Base-by-base conservation (phyloP, 2,888 invertebrate genomes). In the Tenthredo livida region DNA sequence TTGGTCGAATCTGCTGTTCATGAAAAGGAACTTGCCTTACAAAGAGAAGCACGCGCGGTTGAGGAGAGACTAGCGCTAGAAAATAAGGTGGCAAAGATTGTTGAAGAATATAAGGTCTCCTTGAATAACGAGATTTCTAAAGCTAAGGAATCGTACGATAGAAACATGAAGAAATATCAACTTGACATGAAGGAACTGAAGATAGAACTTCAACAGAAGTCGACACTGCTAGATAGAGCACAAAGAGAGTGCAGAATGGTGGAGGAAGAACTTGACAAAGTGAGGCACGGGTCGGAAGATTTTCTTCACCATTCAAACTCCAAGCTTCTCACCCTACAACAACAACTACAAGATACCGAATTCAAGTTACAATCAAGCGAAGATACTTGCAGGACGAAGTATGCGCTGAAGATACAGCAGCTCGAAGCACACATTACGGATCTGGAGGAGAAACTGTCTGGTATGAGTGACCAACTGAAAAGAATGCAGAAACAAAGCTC, bases 41-140 rank as follows among this genome's bases (percentile, higher is more conserved):
- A 93, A 86, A 93, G 94, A 43, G 95, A 96, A 89, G 91, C 89
- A 2, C 86, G 85, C 33, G 67, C 89, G 43, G 21, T 86, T 0
- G 92, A 92, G 43, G 92, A 93, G 65, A 90, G 90, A 73, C 50
- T 75, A 0, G 88, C 89, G 61, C 73, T 93, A n/a, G 91, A 91
- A 84, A 84, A 80, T 15, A 89, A 88, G 15, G 84, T 93, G 15
- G 83, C 89, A 10, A 85, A 87, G 5, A 86, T 92, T 43, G 86
- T 89, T 3, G 90, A 90, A 54, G 92, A 93, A 58, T 91, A 90
- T 84, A 86, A 88, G 2, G 47, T 70, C 25, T 89, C 89, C 37
- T 87, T 95, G 61, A 95, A 95, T 88, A 93, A 90, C n/a, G 96
- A 97, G 91, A 93, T 96, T 78, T 94, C 94, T 6, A 94, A 94